A percentile compares a stretch with the other conserved stretches of the same genome.
Conservation (phyloP, 2,888 invertebrate species). For the Ditula angustiorana region DNA sequence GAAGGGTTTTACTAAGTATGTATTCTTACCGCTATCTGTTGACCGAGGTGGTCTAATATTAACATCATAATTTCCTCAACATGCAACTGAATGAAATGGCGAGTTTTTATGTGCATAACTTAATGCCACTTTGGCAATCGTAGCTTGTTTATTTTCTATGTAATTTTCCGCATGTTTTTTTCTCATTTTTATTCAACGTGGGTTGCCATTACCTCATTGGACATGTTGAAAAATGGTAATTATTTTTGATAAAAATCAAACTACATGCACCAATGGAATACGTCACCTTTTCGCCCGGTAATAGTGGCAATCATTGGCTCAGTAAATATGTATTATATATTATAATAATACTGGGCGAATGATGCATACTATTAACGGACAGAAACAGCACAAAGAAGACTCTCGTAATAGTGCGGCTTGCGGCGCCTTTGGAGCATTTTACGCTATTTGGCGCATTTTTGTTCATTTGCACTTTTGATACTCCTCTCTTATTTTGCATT, state of each 20-base stretch:
- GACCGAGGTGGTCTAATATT: too few species aligned
- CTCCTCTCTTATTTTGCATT: too few species aligned
- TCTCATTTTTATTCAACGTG: background rate
- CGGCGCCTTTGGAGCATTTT: too few species aligned
- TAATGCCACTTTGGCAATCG: too few species aligned
- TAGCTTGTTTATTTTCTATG: background rate
- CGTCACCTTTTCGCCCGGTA: slow-evolving; percentile 13
- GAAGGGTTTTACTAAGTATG: too few species aligned
- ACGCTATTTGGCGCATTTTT: background rate
- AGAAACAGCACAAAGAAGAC: background rate
- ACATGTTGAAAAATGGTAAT: background rate
- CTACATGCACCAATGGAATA: too few species aligned
- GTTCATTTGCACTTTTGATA: slow-evolving; percentile 10
- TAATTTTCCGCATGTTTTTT: background rate
- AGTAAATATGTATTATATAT: slow-evolving; percentile 42
- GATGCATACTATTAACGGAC: slow-evolving; percentile 39
- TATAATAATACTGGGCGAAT: slow-evolving; percentile 43
- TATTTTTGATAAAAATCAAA: background rate
- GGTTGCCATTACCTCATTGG: background rate
- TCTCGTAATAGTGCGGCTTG: too few species aligned
- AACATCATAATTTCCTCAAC: too few species aligned
- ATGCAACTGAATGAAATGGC: too few species aligned
- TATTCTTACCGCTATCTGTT: too few species aligned
- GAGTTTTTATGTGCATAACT: too few species aligned
- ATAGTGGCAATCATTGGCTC: slow-evolving; percentile 35